Percentiles rank a stretch among this genome's conserved stretches.
These are phyloP conservation scores for Sycophila texana DNA, from an alignment of 2,888 invertebrate genomes.

Conservation along the genomic window DNA sequence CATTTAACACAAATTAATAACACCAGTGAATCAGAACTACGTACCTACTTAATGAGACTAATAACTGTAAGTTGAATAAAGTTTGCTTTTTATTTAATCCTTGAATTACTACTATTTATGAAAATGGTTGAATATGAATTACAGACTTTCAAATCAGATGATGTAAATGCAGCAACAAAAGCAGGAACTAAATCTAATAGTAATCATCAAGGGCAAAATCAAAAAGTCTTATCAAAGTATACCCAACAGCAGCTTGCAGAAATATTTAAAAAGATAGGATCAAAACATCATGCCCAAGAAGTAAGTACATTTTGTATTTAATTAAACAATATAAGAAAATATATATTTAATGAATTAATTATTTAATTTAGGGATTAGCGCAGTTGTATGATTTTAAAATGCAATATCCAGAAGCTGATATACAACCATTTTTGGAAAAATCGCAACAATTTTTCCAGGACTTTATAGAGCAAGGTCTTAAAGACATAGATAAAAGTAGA, in stretches of 20 bases:
- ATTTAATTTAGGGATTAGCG: constrained; percentile 81
- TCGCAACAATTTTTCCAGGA: constrained; percentile 91
- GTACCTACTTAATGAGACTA: constrained; percentile 89
- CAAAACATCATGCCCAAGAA: constrained; percentile 87
- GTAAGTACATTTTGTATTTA: constrained; percentile 62
- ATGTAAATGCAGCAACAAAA: constrained; percentile 68
- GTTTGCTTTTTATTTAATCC: not conserved
- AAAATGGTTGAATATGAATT: constrained; percentile 45
- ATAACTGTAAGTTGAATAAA: constrained; percentile 79
- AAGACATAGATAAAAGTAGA: constrained; percentile 78
- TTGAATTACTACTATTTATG: not conserved
- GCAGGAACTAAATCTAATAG: constrained; percentile 64
- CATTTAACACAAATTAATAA: constrained; percentile 87
- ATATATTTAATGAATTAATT: constrained; percentile 3
- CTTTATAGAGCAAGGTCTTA: constrained; percentile 88
- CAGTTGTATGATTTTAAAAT: constrained; percentile 86
- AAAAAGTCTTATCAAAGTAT: constrained; percentile 83
- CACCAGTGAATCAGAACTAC: constrained; percentile 89
- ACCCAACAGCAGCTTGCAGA: constrained; percentile 92
- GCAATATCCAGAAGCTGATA: constrained; percentile 89
- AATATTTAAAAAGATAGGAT: constrained; percentile 93
- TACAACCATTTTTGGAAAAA: constrained; percentile 88
- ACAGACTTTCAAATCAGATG: constrained; percentile 77
- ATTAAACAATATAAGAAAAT: not conserved
- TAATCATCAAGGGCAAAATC: constrained; percentile 66